Evolutionary conservation across 2,797 vertebrate species (phyloP).

Genomic region (Poliocrania exsul): DNA sequence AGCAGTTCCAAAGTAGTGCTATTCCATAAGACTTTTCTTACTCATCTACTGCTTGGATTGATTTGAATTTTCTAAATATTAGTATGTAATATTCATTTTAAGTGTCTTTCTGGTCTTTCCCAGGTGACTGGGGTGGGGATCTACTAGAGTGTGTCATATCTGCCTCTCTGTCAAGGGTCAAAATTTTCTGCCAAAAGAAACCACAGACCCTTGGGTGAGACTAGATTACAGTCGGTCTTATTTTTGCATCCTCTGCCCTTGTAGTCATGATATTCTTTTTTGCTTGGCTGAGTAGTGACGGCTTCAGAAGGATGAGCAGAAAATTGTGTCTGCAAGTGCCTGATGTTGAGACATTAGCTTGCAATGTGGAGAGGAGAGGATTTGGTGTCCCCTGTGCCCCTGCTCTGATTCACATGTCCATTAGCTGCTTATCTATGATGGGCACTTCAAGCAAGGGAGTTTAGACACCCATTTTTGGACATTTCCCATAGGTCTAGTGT

Average conservation of each 20-base stretch:
- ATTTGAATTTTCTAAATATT: background rate
- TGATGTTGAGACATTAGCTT: background rate
- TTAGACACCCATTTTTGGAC: background rate
- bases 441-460: background rate
- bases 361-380: background rate
- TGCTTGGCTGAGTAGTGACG: accelerated
- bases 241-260: background rate
- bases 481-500: background rate
- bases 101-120: background rate
- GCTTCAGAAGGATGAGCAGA: background rate
- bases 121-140: background rate
- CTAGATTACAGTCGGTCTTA: background rate
- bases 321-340: background rate
- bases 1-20: background rate
- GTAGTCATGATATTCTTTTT: background rate
- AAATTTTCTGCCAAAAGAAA: background rate
- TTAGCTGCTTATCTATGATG: background rate
- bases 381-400: accelerated
- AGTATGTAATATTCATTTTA: background rate
- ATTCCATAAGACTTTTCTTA: background rate
- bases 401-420: background rate
- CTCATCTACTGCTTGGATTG: background rate
- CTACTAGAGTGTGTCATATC: background rate
- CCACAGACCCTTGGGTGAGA: background rate
- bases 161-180: background rate